Base-by-base conservation (phyloP, 2,113 vertebrate genomes). In the Leucopsar rothschildi region DNA sequence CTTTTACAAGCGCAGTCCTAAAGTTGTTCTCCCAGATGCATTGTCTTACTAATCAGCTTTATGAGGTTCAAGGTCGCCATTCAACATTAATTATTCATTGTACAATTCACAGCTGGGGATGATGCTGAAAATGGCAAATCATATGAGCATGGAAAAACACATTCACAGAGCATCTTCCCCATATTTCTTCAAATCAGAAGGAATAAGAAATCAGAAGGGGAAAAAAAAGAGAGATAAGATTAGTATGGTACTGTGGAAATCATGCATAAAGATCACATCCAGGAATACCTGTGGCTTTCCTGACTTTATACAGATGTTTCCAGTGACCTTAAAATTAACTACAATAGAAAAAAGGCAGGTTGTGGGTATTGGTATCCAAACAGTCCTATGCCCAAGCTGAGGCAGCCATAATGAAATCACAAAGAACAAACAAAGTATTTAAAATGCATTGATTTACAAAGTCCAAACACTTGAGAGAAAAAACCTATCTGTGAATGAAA, bases 11-110 rank as follows among this genome's bases (percentile, higher is more conserved):
- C 60, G 7, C 55, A 86, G 90, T 68, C 78, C 88, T 96, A 83
- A 97, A 96, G 95, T 88, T 95, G 71, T 84, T 96, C 95, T 96
- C 95, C 96, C 93, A 95, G 88, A 93, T 96, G 94, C 92, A 96
- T 92, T 96, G 96, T 97, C 93, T 94, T 90, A 95, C 85, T 96
- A 97, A 96, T 95, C 96, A 96, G 93, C 82, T 97, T 96, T 91
- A 95, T 96, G 93, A 94, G 90, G 90, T 94, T 96, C 93, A 94
- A 96, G 88, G 94, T 94, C 47, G 1, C 90, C 64, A 88, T 96
- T 94, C 94, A 92, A 78, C 79, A 88, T 94, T 96, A 96, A 95
- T 96, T 97, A 96, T 95, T 95, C 94, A 93, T 92, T 94, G 95
- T 94, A 90, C 90, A 90, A 52, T 75, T 96, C 96, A 95, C 90